A percentile compares a stretch with the other conserved stretches of the same genome.
Conservation (phyloP, 2,888 invertebrate genomes). For the Matsumyia berberina region DNA sequence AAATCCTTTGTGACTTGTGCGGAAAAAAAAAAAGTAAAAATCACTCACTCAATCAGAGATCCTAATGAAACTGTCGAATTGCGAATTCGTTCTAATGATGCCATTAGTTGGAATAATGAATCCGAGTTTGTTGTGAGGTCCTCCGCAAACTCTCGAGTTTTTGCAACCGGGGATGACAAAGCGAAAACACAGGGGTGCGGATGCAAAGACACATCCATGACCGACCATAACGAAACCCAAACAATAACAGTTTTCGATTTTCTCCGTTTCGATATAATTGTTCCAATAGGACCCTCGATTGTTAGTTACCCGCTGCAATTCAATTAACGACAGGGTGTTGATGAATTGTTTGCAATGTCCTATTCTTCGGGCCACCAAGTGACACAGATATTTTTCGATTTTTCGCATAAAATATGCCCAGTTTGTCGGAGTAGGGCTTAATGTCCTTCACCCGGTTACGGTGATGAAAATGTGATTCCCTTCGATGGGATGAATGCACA, state of each 20-base stretch:
- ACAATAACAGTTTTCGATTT: constrained; percentile 55
- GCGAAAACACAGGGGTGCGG: constrained; percentile 23
- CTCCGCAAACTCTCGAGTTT: constrained; percentile 71
- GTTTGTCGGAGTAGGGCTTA: constrained; percentile 35
- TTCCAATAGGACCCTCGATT: constrained; percentile 51
- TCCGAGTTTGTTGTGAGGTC: constrained; percentile 69
- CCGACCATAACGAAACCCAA: constrained; percentile 57
- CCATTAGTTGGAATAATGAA: constrained; percentile 67
- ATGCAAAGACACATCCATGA: constrained; percentile 42
- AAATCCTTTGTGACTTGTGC: constrained; percentile 8
- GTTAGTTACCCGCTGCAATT: constrained; percentile 64
- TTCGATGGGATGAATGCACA: constrained; percentile 30
- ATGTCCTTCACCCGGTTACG: constrained; percentile 55
- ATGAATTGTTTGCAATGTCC: constrained; percentile 57
- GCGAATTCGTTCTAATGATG: constrained; percentile 71
- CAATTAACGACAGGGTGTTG: constrained; percentile 75
- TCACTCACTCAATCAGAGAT: constrained; percentile 35
- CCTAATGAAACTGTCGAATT: constrained; percentile 52
- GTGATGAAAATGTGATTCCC: constrained; percentile 61
- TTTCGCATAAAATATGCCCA: constrained; percentile 48
- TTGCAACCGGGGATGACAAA: constrained; percentile 22
- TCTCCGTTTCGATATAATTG: constrained; percentile 46
- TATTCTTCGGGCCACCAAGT: constrained; percentile 61
- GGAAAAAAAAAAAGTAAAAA: constrained; percentile 6
- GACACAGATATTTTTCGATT: constrained; percentile 40